These are phyloP conservation scores for Hypothenemus hampei DNA, from an alignment of 1,140 invertebrate genomes.

Conservation along the genomic window DNA sequence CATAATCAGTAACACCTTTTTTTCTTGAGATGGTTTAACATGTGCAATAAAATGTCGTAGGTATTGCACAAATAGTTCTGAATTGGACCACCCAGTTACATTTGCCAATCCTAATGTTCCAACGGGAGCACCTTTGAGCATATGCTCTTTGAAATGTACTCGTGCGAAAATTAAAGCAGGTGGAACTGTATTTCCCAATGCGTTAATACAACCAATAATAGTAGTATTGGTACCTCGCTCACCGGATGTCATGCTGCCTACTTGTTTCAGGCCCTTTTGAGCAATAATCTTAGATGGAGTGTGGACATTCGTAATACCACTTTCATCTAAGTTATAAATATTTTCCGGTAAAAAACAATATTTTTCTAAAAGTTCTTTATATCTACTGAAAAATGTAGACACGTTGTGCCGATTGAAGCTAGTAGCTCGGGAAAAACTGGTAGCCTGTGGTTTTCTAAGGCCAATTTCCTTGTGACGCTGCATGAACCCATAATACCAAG, in stretches of 20 bases:
- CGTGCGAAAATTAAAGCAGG: conserved; percentile 35
- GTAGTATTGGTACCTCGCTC: conserved; percentile 44
- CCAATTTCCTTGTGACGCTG: background rate
- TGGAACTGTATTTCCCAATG: conserved; percentile 35
- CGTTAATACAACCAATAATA: conserved; percentile 25
- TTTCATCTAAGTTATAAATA: conserved; percentile 19
- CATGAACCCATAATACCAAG: too few species aligned
- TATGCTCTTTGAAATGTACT: conserved; percentile 26
- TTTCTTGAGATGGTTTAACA: background rate
- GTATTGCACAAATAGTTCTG: background rate
- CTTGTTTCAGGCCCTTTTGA: conserved; percentile 36
- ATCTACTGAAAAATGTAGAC: conserved; percentile 19
- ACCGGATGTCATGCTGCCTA: conserved; percentile 45
- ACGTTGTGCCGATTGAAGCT: conserved; percentile 16
- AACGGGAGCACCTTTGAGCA: conserved; percentile 6
- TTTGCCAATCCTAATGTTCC: background rate
- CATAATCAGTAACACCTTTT: conserved; percentile 9
- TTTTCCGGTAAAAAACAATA: background rate
- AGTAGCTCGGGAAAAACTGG: background rate
- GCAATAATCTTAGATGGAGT: background rate
- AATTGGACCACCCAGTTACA: conserved; percentile 9
- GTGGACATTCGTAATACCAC: background rate
- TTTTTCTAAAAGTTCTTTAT: conserved; percentile 3
- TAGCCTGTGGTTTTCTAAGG: conserved; percentile 1
- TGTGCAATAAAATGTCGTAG: conserved; percentile 9